Conservation (phyloP, 2,113 vertebrate genomes). For the Urocynchramus pylzowi region DNA sequence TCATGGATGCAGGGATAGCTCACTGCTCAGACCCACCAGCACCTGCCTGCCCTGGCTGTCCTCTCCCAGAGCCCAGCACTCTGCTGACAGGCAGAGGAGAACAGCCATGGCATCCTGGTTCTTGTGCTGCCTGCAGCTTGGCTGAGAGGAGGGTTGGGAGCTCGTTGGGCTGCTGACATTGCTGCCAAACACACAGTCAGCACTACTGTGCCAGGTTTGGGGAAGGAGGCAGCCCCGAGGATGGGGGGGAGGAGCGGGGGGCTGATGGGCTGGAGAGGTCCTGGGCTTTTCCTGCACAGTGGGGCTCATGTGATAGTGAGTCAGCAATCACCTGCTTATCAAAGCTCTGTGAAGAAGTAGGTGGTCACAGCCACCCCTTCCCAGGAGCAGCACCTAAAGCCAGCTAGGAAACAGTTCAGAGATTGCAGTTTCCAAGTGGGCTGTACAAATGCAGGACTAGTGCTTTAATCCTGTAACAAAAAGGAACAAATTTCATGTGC, state of each 20-base stretch:
- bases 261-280: neutral
- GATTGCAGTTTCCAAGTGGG: neutral
- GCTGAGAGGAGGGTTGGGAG: neutral
- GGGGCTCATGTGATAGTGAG: fast-evolving
- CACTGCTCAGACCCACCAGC: neutral
- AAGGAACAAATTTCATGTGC: neutral
- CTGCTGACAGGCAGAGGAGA: neutral
- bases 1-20: neutral
- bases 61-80: neutral
- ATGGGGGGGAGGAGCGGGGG: fast-evolving
- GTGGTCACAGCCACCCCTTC: neutral
- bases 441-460: neutral
- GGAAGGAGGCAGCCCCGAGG: neutral
- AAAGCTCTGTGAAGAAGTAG: neutral
- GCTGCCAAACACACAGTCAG: fast-evolving
- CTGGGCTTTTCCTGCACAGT: fast-evolving
- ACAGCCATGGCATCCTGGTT: neutral
- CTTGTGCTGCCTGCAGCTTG: neutral
- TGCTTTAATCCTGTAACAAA: neutral
- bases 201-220: fast-evolving
- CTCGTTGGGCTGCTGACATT: fast-evolving
- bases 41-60: neutral
- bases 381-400: neutral
- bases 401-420: neutral
- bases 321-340: neutral